These are phyloP conservation scores for Nephrocerus scutellatus DNA, from an alignment of 2,888 invertebrate genomes.

Conservation along the genomic window DNA sequence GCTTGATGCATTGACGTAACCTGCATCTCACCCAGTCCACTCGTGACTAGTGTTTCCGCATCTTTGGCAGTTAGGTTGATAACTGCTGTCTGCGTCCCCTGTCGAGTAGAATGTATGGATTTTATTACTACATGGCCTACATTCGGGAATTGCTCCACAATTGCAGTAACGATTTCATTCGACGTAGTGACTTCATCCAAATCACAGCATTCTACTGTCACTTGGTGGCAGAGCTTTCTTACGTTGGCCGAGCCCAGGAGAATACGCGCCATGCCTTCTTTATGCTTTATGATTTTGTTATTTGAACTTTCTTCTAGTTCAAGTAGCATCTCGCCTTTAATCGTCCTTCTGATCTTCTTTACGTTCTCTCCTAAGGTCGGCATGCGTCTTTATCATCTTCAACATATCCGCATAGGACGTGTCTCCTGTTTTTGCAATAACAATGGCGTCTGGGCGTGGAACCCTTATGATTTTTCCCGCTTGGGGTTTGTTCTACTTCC, in stretches of 20 bases:
- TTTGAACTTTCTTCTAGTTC: not conserved
- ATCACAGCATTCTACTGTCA: not conserved
- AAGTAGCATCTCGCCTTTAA: constrained; percentile 2
- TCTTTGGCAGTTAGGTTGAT: not conserved
- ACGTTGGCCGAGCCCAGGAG: not conserved
- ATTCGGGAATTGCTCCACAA: not conserved
- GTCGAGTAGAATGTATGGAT: not conserved
- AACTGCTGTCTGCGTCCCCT: constrained; percentile 1
- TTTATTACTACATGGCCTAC: too few relatives aligned
- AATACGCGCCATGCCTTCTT: not conserved
- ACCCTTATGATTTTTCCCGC: too few relatives aligned
- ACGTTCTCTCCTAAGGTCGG: constrained; percentile 4
- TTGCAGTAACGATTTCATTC: not conserved
- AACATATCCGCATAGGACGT: constrained; percentile 6
- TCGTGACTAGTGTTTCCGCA: not conserved
- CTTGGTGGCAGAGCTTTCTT: constrained; percentile 1
- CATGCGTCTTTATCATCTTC: constrained; percentile 4
- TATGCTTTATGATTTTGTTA: not conserved
- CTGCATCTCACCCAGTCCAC: constrained; percentile 2
- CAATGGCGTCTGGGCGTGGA: constrained; percentile 1
- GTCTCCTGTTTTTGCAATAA: constrained; percentile 1
- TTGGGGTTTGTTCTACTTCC: too few relatives aligned
- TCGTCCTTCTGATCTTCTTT: constrained; percentile 4
- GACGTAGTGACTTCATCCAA: constrained; percentile 1
- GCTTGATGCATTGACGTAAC: not conserved